These are phyloP conservation scores for Ariolimax columbianus DNA, from an alignment of 2,888 invertebrate genomes.

Conservation along the genomic window DNA sequence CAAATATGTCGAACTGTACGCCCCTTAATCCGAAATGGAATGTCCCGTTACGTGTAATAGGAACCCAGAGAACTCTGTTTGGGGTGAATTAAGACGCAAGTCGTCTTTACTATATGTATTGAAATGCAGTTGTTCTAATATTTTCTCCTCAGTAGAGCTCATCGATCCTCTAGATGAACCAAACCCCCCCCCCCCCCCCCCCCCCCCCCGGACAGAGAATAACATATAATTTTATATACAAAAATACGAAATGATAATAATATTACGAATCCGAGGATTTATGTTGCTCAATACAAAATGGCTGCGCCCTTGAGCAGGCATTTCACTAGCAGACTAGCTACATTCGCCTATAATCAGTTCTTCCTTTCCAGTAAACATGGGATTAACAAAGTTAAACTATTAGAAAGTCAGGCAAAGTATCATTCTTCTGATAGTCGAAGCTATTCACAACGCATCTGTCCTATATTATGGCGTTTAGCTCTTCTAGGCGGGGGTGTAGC, in stretches of 20 bases:
- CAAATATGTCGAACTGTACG: too few relatives aligned
- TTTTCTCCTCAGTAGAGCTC: too few relatives aligned
- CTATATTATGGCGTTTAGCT: neutral
- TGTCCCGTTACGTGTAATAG: too few relatives aligned
- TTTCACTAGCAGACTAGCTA: neutral
- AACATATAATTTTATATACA: neutral
- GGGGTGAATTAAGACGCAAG: too few relatives aligned
- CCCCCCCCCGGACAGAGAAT: too few relatives aligned
- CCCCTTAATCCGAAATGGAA: too few relatives aligned
- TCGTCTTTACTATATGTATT: too few relatives aligned
- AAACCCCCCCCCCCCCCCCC: too few relatives aligned
- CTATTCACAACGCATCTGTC: neutral
- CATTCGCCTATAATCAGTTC: neutral
- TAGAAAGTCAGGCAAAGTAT: neutral
- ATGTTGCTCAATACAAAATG: neutral
- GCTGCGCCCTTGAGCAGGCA: constrained; percentile 27
- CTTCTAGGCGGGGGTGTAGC: neutral
- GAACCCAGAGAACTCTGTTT: too few relatives aligned
- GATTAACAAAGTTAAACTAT: neutral
- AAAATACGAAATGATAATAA: neutral
- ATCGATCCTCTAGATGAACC: too few relatives aligned
- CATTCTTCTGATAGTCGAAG: neutral
- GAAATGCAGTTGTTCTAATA: too few relatives aligned
- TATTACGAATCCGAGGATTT: neutral
- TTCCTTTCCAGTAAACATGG: neutral